Evolutionary conservation across 2,113 vertebrate genomes (phyloP).

Genomic region (Actinemys pallida): DNA sequence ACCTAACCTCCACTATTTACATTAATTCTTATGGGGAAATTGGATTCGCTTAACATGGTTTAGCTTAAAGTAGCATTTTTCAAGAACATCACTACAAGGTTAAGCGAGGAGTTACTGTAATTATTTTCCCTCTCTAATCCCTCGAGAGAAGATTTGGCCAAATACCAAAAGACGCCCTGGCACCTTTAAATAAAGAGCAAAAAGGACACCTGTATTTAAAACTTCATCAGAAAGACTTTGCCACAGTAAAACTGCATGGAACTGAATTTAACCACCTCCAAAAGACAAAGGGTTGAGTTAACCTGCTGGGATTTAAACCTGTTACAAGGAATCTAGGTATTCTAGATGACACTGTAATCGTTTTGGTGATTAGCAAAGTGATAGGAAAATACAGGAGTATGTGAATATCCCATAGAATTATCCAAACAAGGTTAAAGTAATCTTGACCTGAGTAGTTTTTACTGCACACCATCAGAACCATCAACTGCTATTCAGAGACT

Average conservation of each 20-base stretch:
- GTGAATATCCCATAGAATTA: too few species aligned
- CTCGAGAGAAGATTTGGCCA: accelerated
- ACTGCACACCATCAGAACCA: background rate
- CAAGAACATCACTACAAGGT: too few species aligned
- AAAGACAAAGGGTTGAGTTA: background rate
- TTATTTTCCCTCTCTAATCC: background rate
- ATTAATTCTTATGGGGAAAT: too few species aligned
- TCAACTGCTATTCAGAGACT: background rate
- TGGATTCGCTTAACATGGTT: too few species aligned
- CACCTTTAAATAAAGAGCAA: background rate
- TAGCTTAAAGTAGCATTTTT: too few species aligned
- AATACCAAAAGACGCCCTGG: background rate
- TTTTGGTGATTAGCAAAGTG: background rate
- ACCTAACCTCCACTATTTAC: too few species aligned
- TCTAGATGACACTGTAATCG: background rate
- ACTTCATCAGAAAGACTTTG: background rate
- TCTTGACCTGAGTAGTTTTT: background rate
- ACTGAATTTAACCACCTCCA: accelerated
- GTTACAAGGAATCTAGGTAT: background rate
- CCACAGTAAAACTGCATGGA: accelerated
- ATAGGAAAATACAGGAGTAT: background rate
- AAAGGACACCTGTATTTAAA: background rate
- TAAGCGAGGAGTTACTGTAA: background rate
- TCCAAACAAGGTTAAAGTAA: background rate
- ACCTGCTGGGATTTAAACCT: background rate